Conservation (phyloP, 2,797 vertebrate genomes). For the Sebastes baramenuke region DNA sequence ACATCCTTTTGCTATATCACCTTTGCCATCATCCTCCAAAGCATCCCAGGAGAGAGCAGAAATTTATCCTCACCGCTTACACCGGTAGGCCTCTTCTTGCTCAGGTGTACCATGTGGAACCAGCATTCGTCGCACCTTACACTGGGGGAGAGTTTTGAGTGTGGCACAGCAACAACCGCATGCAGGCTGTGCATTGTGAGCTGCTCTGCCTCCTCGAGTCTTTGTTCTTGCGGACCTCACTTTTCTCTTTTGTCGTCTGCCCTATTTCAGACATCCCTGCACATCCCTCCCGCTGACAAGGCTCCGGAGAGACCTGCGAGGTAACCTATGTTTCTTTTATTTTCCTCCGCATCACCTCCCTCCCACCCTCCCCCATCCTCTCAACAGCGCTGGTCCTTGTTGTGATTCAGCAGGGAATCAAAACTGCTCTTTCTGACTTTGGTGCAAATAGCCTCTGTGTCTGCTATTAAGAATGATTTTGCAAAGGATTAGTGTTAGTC, state of each 20-base stretch:
- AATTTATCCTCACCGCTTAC: slow-evolving; percentile 4
- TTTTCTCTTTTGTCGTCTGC: slow-evolving; percentile 78
- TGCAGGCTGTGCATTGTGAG: slow-evolving; percentile 66
- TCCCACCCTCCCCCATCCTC: slow-evolving; percentile 48
- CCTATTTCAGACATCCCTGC: slow-evolving; percentile 89
- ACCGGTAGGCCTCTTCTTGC: slow-evolving; percentile 22
- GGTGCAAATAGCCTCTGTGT: slow-evolving; percentile 26
- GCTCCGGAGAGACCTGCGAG: slow-evolving; percentile 90
- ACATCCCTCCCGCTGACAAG: slow-evolving; percentile 87
- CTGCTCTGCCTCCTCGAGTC: slow-evolving; percentile 62
- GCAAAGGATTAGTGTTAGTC: slow-evolving; percentile 45
- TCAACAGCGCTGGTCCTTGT: slow-evolving; percentile 53
- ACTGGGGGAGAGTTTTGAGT: slow-evolving; percentile 75
- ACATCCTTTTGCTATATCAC: slow-evolving; percentile 50
- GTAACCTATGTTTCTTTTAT: slow-evolving; percentile 83
- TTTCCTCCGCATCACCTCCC: slow-evolving; percentile 42
- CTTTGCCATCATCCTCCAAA: slow-evolving; percentile 49
- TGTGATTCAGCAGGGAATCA: slow-evolving; percentile 63
- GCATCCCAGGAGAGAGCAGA: slow-evolving; percentile 25
- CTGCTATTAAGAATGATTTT: slow-evolving; percentile 34
- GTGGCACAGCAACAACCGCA: slow-evolving; percentile 70
- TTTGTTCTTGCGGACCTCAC: slow-evolving; percentile 80
- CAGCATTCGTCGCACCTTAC: slow-evolving; percentile 47
- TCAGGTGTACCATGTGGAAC: slow-evolving; percentile 77
- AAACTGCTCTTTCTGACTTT: slow-evolving; percentile 32